phyloP scores from a whole-genome alignment of 2,888 invertebrate species.

The Epinotia brunnichana region DNA sequence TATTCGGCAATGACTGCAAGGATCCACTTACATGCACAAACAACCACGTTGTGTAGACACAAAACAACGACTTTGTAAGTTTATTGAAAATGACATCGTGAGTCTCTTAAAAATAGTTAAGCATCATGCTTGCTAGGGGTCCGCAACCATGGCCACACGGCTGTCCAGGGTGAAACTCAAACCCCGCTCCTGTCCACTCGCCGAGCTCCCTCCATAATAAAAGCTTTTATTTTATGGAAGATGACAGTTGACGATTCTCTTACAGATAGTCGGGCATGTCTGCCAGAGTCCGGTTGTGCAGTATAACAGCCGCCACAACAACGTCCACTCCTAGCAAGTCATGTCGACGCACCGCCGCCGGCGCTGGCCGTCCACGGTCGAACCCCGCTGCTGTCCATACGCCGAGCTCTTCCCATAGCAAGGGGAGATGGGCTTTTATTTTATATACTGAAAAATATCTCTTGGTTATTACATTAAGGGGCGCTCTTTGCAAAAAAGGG shows the following conservation, averaged over 20 bases:
- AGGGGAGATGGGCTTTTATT: conserved; percentile 37
- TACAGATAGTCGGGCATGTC: conserved; percentile 60
- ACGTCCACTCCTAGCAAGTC: conserved; percentile 43
- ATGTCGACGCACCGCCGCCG: conserved; percentile 42
- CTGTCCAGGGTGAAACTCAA: no score
- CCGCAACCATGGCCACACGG: no score
- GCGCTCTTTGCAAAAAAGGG: no score
- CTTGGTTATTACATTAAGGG: background rate
- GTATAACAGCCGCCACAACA: conserved; percentile 50
- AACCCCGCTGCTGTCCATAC: conserved; percentile 45
- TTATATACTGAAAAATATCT: conserved; percentile 45
- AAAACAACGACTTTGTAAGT: no score
- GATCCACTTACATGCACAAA: no score
- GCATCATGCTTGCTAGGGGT: no score
- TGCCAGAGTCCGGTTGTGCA: conserved; percentile 55
- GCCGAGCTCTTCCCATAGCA: conserved; percentile 45
- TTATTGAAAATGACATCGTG: no score
- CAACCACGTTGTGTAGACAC: no score
- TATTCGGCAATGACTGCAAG: no score
- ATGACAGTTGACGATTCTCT: background rate
- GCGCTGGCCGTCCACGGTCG: conserved; percentile 15
- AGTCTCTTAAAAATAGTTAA: no score
- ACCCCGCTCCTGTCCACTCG: no score
- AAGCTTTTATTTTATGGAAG: background rate
- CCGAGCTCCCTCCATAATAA: no score